Percentiles rank a stretch among this genome's conserved stretches.
Evolutionary conservation across 2,888 invertebrate genomes (phyloP).

Genomic region (Drosophila nr. perissopoda): DNA sequence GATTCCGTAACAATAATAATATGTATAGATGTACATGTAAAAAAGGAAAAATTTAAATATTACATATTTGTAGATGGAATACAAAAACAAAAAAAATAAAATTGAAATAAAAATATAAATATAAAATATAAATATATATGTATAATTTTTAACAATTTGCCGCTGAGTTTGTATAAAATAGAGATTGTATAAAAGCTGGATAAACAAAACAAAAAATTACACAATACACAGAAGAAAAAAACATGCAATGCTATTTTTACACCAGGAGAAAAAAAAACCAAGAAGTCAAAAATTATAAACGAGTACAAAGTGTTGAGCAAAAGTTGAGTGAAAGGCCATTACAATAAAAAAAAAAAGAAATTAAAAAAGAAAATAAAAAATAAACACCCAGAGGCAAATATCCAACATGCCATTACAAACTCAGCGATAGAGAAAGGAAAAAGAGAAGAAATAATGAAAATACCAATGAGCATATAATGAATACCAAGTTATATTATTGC

Average conservation of each 20-base stretch:
- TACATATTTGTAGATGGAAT: constrained; percentile 3
- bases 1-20: constrained; percentile 68
- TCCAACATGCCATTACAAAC: constrained; percentile 37
- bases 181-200: constrained; percentile 38
- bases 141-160: constrained; percentile 51
- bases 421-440: constrained; percentile 51
- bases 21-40: constrained; percentile 55
- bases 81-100: constrained; percentile 17
- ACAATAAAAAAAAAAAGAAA: constrained; percentile 31
- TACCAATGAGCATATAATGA: constrained; percentile 15
- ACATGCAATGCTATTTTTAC: constrained; percentile 70
- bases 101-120: constrained; percentile 15
- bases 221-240: constrained; percentile 5
- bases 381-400: constrained; percentile 4
- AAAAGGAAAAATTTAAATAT: constrained; percentile 14
- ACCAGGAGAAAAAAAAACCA: constrained; percentile 50
- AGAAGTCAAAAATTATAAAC: constrained; percentile 50
- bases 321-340: constrained; percentile 54
- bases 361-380: constrained; percentile 6
- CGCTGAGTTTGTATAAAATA: constrained; percentile 72
- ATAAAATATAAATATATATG: constrained; percentile 14
- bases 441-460: constrained; percentile 3
- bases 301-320: constrained; percentile 71
- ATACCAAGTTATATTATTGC: constrained; percentile 27
- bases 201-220: constrained; percentile 16